Evolutionary conservation across 2,888 invertebrate species (phyloP).

Genomic region (Pogonocherus hispidulus): DNA sequence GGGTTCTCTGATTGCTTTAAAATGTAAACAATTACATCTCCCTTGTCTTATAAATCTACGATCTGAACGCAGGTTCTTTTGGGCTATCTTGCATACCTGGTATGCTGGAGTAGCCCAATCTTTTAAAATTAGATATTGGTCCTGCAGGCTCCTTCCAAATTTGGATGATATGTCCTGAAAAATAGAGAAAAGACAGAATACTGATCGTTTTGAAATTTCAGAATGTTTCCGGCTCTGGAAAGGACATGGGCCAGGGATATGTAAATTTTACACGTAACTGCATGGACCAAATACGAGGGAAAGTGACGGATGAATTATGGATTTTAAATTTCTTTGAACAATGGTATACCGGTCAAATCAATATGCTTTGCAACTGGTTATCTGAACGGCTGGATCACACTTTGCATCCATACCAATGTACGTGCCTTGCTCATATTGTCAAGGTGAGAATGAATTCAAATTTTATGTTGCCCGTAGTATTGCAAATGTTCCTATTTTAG

Average conservation of each 20-base stretch:
- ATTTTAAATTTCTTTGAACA: slow-evolving; percentile 84
- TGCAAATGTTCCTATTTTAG: slow-evolving; percentile 70
- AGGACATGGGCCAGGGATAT: slow-evolving; percentile 97
- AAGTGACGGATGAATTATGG: slow-evolving; percentile 91
- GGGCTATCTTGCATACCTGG: too few species aligned
- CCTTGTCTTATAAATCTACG: too few species aligned
- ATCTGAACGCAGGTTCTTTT: too few species aligned
- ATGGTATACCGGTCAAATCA: slow-evolving; percentile 91
- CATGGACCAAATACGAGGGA: slow-evolving; percentile 97
- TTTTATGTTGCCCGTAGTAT: not conserved
- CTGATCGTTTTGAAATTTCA: slow-evolving; percentile 55
- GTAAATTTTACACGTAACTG: slow-evolving; percentile 98
- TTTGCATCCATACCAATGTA: slow-evolving; percentile 96
- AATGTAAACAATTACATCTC: too few species aligned
- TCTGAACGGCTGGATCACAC: slow-evolving; percentile 93
- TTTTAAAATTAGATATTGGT: too few species aligned
- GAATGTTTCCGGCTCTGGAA: slow-evolving; percentile 95
- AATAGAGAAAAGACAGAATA: too few species aligned
- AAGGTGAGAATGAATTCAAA: slow-evolving; percentile 74
- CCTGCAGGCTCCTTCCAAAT: too few species aligned
- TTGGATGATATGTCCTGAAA: too few species aligned
- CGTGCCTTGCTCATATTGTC: slow-evolving; percentile 95
- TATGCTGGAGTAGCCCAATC: too few species aligned
- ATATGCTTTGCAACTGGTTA: slow-evolving; percentile 94
- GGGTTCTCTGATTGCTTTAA: too few species aligned